Conservation (phyloP, 1,140 invertebrate genomes). For the Telenomus remus region DNA sequence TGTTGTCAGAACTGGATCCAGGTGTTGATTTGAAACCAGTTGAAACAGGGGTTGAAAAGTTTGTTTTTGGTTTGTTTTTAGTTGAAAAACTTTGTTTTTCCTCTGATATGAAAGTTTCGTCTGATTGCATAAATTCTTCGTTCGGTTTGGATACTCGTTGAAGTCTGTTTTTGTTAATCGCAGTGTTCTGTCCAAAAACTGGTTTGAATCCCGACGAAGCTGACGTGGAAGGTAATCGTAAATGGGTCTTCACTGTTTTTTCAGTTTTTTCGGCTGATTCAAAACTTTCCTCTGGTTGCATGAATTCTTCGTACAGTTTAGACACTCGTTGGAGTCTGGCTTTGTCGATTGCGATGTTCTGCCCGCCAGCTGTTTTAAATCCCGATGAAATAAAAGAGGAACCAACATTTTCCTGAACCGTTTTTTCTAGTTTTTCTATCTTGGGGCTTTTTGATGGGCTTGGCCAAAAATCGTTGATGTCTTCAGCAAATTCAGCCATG, state of each 20-base stretch:
- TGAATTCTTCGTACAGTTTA: not conserved
- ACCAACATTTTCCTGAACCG: too few relatives aligned
- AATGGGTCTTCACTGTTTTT: too few relatives aligned
- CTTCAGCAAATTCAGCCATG: slow-evolving; percentile 37
- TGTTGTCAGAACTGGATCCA: too few relatives aligned
- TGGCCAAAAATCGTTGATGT: slow-evolving; percentile 27
- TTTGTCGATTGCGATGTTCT: slow-evolving; percentile 1
- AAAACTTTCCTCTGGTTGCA: not conserved
- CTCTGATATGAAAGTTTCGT: too few relatives aligned
- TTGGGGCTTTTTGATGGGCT: not conserved
- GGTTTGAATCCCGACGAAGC: slow-evolving; percentile 11
- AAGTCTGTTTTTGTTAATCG: slow-evolving; percentile 10
- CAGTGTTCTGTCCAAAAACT: slow-evolving; percentile 3
- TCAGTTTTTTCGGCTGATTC: not conserved
- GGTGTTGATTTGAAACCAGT: too few relatives aligned
- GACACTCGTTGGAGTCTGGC: not conserved
- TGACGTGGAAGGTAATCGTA: too few relatives aligned
- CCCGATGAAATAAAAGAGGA: not conserved
- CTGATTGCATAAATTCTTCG: too few relatives aligned
- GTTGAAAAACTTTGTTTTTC: too few relatives aligned
- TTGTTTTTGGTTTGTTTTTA: too few relatives aligned
- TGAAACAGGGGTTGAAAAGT: too few relatives aligned
- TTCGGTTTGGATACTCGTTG: not conserved
- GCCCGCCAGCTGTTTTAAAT: slow-evolving; percentile 6
- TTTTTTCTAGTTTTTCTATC: too few relatives aligned